Evolutionary conservation across 2,888 invertebrate species (phyloP), one percentile per base, ranked within the genome.

Genomic region (Beris chalybata): DNA sequence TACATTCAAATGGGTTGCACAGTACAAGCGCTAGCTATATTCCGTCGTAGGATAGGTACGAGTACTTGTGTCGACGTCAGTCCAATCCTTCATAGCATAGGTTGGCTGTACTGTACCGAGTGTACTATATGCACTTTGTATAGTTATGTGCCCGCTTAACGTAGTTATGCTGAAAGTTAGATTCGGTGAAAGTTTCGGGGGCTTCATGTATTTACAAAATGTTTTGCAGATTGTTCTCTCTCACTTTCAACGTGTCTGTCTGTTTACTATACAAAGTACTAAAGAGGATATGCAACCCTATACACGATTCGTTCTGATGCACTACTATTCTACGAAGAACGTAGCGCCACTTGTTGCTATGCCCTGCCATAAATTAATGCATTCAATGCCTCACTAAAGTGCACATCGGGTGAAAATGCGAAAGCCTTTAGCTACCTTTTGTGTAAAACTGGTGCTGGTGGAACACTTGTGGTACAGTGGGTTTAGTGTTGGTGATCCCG

Each of bases 301-400:
- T 38, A 53, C 29, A 7, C 9, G 5, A 5, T 53, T 53, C 29
- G 12, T 22, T 53, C 29, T 15, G 29, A 11, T 53, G 53, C 53
- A 53, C 13, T 53, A 53, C 13, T 53, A 22, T 22, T 29, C n/a
- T 15, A 12, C 29, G 55, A 55, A 38, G 32, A n/a, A 31, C 13
- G 74, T 74, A 74, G 75, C 68, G 66, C 70, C 70, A 70, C 70
- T 70, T 70, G 70, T 70, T 70, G 70, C 70, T 38, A 13, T 12
- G 38, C 56, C 15, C 47, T 15, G 43, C 54, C 57, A 57, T 65
- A 57, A 65, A 65, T 65, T 65, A 65, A 65, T 65, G 65, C 45
- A 65, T 56, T 56, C 48, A 45, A 64, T 57, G 65, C 55, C 31
- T 9, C 44, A 52, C 29, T 50, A 50, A 61, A 38, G 38, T 50